A percentile compares a stretch with the other conserved stretches of the same genome.
These are phyloP conservation scores for Threskiornis aethiopicus DNA, from an alignment of 2,797 vertebrate species.

Conservation along the genomic window DNA sequence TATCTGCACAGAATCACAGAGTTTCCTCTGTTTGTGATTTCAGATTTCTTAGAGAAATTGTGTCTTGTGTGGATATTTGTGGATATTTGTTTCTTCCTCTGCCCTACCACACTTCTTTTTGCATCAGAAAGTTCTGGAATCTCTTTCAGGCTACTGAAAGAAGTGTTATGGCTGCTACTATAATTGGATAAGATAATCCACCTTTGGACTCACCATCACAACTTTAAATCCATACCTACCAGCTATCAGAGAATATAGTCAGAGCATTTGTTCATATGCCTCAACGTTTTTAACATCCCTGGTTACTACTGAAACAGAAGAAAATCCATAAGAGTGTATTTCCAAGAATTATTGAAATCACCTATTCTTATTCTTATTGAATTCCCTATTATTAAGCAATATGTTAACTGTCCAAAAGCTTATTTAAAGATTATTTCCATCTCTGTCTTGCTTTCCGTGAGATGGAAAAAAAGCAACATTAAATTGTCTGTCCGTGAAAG, in stretches of 20 bases:
- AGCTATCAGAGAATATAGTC: background rate
- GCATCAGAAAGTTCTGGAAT: background rate
- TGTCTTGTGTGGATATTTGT: background rate
- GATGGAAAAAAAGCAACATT: background rate
- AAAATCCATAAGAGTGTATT: background rate
- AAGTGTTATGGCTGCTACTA: background rate
- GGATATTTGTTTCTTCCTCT: background rate
- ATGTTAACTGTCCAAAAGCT: background rate
- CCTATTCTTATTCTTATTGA: background rate
- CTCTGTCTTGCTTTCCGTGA: background rate
- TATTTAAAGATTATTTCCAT: background rate
- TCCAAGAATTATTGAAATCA: background rate
- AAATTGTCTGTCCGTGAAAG: background rate
- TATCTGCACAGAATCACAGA: accelerated
- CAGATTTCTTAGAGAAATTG: background rate
- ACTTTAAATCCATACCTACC: background rate
- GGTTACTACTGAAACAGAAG: background rate
- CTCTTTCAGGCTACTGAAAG: background rate
- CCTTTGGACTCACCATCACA: background rate
- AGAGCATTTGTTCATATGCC: background rate
- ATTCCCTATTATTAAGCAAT: background rate
- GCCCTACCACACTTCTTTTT: background rate
- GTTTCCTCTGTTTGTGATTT: background rate
- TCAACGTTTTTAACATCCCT: background rate
- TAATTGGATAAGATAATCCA: background rate